Evolutionary conservation across 2,113 vertebrate species (phyloP).

Genomic region (Tapirus terrestris): DNA sequence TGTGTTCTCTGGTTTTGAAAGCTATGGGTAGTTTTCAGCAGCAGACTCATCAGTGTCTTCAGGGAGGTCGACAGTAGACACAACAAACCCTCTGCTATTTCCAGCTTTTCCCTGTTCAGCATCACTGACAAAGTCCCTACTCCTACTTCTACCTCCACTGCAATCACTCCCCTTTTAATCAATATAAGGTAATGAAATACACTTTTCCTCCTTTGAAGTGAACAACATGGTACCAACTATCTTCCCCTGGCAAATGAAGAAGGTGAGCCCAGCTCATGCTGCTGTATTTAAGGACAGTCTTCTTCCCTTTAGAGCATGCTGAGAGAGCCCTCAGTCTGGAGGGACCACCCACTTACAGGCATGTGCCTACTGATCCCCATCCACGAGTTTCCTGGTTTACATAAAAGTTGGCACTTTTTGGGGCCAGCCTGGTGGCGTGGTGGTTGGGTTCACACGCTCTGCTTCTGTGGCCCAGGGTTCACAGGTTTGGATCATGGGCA

Average conservation of each 20-base stretch:
- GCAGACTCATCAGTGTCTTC: background rate
- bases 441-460: too few species aligned
- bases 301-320: background rate
- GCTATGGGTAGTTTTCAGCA: background rate
- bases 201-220: background rate
- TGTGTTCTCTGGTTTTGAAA: background rate
- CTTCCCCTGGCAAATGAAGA: background rate
- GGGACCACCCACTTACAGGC: background rate
- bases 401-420: background rate
- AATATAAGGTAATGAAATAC: background rate
- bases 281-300: background rate
- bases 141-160: too few species aligned
- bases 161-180: background rate
- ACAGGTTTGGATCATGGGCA: too few species aligned
- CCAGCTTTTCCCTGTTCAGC: background rate
- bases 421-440: too few species aligned
- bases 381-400: background rate
- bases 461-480: too few species aligned
- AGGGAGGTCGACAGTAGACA: background rate
- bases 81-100: background rate
- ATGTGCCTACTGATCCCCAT: rapidly evolving
- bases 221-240: background rate
- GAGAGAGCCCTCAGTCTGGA: background rate
- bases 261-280: background rate
- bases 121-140: too few species aligned